Conservation (phyloP, 2,888 invertebrate species). For the Cylloceria caligata region DNA sequence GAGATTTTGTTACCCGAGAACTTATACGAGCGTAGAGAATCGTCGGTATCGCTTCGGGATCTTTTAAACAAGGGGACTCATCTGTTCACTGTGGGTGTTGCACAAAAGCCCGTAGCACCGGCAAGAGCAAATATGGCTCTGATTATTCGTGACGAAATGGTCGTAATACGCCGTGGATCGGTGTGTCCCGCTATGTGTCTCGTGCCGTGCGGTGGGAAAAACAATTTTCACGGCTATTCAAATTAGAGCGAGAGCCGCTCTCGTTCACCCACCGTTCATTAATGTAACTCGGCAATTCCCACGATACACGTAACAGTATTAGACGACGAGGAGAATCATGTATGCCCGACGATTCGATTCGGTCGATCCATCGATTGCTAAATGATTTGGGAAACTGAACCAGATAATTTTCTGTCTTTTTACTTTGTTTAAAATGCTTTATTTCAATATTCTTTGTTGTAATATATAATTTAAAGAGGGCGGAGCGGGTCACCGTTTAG, state of each 20-base stretch:
- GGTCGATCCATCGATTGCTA: conserved; percentile 76
- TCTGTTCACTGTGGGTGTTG: conserved; percentile 2
- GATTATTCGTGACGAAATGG: conserved; percentile 80
- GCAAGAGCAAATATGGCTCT: conserved; percentile 69
- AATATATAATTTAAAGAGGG: no score
- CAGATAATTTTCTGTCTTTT: conserved; percentile 6
- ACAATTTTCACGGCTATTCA: conserved; percentile 84
- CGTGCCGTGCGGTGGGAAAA: conserved; percentile 68
- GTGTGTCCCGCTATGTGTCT: conserved; percentile 10
- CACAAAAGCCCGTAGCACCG: conserved; percentile 55
- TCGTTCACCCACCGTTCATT: conserved; percentile 61
- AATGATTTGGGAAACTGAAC: conserved; percentile 81
- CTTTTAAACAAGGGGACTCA: conserved; percentile 53
- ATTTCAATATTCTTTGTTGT: neutral
- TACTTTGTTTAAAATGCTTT: neutral
- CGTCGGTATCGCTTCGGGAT: conserved; percentile 32
- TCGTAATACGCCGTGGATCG: conserved; percentile 45
- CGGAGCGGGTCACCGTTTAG: no score
- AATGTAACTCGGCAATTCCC: conserved; percentile 76
- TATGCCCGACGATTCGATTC: conserved; percentile 78
- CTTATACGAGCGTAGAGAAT: conserved; percentile 55
- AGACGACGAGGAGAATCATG: conserved; percentile 81
- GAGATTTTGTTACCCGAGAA: conserved; percentile 14
- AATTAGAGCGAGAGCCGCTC: conserved; percentile 78
- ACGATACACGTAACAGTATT: conserved; percentile 76